Evolutionary conservation across 2,797 vertebrate species (phyloP), one percentile per base, ranked within the genome.

Genomic region (Pristis pectinata): DNA sequence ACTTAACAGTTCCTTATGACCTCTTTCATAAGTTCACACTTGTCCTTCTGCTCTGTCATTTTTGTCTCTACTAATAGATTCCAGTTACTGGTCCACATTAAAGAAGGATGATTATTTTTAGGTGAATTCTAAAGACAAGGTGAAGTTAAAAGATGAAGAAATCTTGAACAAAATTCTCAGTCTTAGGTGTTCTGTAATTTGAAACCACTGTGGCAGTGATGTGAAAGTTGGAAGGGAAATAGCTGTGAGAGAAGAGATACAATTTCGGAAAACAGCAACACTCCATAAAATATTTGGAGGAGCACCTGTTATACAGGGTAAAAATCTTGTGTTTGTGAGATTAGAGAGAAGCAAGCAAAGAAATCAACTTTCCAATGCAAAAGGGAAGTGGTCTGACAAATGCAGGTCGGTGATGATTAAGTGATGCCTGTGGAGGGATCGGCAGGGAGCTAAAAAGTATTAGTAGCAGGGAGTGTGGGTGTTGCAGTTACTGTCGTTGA

Each of bases 401-500:
- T 37, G 22, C n/a, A 64, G 17, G 34, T 91, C 19, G 37, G 8
- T 64, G n/a, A 41, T 41, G n/a, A 67, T 8, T 72, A 91, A 91
- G 19, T 4, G 61, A 64, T 67, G 87, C 27, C 34, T 91, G 59
- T 89, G 1, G 13, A 22, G 59, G 11, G 34, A 64, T 61, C 19
- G 19, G n/a, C 87, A 91, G 87, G 59, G 59, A 67, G n/a, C 19
- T 67, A 24, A 67, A 41, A 67, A 64, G 17, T 67, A 91, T 41
- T 91, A 19, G n/a, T 67, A 67, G 61, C 22, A 37, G 61, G 59
- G n/a, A 37, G 8, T 9, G n/a, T 64, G 61, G 64, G n/a, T 91
- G 59, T 91, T 91, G n/a, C 61, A 91, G 19, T 91, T n/a, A 91
- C 19, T 61, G 61, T 91, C n/a, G n/a, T 37, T 67, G 87, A 64